phyloP scores from a whole-genome alignment of 2,113 vertebrate genomes.

The Pteruthius melanotis region DNA sequence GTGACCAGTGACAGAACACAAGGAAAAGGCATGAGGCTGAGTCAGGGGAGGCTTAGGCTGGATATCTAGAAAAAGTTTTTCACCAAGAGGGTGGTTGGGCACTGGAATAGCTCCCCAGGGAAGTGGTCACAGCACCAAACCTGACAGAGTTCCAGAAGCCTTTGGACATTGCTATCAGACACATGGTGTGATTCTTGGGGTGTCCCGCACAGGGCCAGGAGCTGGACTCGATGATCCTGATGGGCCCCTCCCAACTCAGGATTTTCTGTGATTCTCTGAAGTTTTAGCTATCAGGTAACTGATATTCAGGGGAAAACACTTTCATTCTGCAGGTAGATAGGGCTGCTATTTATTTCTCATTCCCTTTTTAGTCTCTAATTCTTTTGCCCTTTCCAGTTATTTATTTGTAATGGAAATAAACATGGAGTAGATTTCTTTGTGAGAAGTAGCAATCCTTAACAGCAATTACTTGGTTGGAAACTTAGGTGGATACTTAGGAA shows the following conservation, averaged over 20 bases:
- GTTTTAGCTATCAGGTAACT: neutral
- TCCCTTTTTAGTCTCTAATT: neutral
- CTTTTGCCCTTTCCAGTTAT: neutral
- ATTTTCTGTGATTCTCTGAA: neutral
- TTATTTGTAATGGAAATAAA: constrained; percentile 58
- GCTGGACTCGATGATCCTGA: neutral
- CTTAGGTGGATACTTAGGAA: constrained; percentile 53
- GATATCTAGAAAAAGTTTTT: neutral
- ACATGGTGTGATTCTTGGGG: neutral
- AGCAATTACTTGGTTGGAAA: constrained; percentile 63
- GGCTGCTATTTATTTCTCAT: neutral
- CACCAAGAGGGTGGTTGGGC: neutral
- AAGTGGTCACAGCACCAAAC: neutral
- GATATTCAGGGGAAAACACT: neutral
- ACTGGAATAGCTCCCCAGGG: neutral
- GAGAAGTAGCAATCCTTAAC: constrained; percentile 26
- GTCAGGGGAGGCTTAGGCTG: neutral
- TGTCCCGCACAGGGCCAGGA: neutral
- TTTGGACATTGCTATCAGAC: neutral
- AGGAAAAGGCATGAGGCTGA: neutral
- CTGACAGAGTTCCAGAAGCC: neutral
- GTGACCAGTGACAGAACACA: fast-evolving
- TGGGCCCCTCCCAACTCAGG: neutral
- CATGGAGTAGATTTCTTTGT: constrained; percentile 16
- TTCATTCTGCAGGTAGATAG: neutral